Percentiles rank a stretch among this genome's conserved stretches.
Evolutionary conservation across 35 echinoderm and acorn worm genomes (phyloP).

Genomic region (Heliocidaris tuberculata): DNA sequence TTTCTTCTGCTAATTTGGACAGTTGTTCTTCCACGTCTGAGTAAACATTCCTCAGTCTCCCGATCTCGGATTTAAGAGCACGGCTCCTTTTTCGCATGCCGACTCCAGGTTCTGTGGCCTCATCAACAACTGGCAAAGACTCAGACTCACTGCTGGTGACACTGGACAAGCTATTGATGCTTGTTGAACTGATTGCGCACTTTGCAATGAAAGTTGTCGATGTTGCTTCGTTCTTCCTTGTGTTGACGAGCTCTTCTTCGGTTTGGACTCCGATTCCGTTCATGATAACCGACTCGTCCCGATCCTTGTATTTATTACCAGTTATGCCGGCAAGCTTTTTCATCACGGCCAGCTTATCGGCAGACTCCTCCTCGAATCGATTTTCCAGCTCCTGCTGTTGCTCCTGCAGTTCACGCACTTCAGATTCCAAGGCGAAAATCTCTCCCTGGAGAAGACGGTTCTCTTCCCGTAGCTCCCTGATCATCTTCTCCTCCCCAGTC

Average conservation of each 20-base stretch:
- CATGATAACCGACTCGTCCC: neutral
- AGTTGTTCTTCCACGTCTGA: slow-evolving; percentile 59
- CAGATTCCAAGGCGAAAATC: slow-evolving; percentile 58
- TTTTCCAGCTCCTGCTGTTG: slow-evolving; percentile 65
- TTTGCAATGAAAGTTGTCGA: neutral
- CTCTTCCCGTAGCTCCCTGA: slow-evolving; percentile 56
- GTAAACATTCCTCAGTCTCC: slow-evolving; percentile 62
- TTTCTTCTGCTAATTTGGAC: slow-evolving; percentile 68
- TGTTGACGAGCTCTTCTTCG: neutral
- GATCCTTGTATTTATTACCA: neutral
- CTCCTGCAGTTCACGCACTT: slow-evolving; percentile 53
- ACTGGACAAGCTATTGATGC: slow-evolving; percentile 20
- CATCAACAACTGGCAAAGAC: neutral
- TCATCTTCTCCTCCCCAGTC: neutral
- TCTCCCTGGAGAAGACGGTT: slow-evolving; percentile 58
- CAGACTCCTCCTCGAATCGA: slow-evolving; percentile 20
- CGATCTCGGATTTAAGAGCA: slow-evolving; percentile 66
- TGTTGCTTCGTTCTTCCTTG: neutral
- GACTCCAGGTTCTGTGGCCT: neutral
- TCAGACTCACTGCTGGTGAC: slow-evolving; percentile 19
- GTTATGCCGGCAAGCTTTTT: neutral
- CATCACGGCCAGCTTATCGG: slow-evolving; percentile 4
- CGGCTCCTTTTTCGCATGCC: slow-evolving; percentile 11
- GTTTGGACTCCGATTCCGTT: neutral
- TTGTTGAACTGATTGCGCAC: neutral